A percentile compares a stretch with the other conserved stretches of the same genome.
These are phyloP conservation scores for Dipodomys ordii DNA, from an alignment of 2,113 vertebrate genomes.

Conservation along the genomic window DNA sequence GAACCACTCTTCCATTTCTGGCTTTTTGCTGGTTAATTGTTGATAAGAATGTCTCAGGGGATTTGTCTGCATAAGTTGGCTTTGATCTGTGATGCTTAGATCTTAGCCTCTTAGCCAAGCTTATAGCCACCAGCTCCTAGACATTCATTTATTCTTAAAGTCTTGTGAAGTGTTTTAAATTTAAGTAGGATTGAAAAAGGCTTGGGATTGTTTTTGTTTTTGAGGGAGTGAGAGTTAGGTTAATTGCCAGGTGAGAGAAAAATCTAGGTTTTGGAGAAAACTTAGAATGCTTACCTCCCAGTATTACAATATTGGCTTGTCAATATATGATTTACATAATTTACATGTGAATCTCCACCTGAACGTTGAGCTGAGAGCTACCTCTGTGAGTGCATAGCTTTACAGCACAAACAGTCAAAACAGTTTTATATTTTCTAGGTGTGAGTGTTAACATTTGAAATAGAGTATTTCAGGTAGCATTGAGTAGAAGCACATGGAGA, in stretches of 20 bases:
- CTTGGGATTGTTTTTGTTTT: slow-evolving; percentile 4
- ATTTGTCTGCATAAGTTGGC: too few species aligned
- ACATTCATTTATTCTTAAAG: neutral
- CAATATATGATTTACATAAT: neutral
- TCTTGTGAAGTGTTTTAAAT: slow-evolving; percentile 15
- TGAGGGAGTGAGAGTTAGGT: neutral
- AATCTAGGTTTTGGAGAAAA: slow-evolving; percentile 42
- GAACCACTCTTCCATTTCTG: too few species aligned
- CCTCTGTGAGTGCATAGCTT: slow-evolving; percentile 31
- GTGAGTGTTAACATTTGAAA: neutral
- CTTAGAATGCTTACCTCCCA: neutral
- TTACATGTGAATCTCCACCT: neutral
- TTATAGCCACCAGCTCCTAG: too few species aligned
- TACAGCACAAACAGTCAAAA: neutral
- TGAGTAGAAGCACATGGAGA: slow-evolving; percentile 53
- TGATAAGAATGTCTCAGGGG: too few species aligned
- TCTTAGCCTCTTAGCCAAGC: too few species aligned
- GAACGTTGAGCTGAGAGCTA: neutral
- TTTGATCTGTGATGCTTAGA: too few species aligned
- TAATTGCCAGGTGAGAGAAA: slow-evolving; percentile 32
- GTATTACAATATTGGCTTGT: neutral
- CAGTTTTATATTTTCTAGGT: neutral
- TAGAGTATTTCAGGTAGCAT: neutral
- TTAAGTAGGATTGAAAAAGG: neutral
- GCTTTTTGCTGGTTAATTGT: too few species aligned